These are phyloP conservation scores for Aythya fuligula DNA, from an alignment of 2,797 vertebrate genomes.

Conservation along the genomic window DNA sequence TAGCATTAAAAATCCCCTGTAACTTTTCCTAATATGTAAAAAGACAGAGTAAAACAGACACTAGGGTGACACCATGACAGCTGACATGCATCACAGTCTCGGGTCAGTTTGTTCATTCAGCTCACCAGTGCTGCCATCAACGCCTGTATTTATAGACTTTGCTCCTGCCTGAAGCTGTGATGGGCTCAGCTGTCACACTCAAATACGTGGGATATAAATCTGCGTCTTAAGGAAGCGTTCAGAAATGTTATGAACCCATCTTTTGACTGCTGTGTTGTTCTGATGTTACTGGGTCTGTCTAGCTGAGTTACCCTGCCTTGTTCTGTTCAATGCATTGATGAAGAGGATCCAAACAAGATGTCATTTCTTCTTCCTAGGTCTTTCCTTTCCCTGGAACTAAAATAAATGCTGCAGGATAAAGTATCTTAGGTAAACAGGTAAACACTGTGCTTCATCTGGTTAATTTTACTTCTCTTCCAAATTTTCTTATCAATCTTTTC, in stretches of 20 bases:
- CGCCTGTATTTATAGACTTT: neutral
- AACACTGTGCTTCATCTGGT: neutral
- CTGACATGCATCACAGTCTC: neutral
- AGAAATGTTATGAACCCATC: neutral
- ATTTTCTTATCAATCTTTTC: neutral
- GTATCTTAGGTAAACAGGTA: neutral
- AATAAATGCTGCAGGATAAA: neutral
- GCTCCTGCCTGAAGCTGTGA: neutral
- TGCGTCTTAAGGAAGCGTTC: neutral
- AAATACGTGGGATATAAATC: neutral
- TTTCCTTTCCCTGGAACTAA: neutral
- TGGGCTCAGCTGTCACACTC: neutral
- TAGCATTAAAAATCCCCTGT: neutral
- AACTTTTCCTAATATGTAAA: neutral
- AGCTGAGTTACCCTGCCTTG: neutral
- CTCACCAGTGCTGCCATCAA: neutral
- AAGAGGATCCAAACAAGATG: neutral
- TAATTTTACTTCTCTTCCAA: neutral
- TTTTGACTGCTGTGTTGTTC: neutral
- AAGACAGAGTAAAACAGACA: neutral
- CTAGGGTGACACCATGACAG: neutral
- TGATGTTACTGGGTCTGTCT: neutral
- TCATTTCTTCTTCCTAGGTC: neutral
- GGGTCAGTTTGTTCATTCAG: neutral
- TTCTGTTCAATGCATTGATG: neutral